Base-by-base conservation (phyloP, 2,888 invertebrate genomes). In the Timandra comae region DNA sequence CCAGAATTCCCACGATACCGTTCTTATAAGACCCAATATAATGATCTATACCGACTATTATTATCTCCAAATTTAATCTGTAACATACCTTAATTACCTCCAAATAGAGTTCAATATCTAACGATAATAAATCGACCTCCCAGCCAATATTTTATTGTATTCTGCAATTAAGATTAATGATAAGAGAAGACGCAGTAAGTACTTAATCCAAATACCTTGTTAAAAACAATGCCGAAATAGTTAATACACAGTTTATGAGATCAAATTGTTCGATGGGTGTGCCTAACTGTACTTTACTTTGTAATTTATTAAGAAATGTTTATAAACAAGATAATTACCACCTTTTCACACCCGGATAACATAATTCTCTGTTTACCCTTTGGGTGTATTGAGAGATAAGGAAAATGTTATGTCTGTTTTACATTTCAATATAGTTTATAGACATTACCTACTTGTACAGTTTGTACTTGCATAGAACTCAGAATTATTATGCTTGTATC, bases 151-250 rank as follows among this genome's bases (percentile, higher is more conserved):
- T 81, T 84, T 84, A 84, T 82, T 81, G 79, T 81, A 82, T 81
- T 81, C 80, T 56, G 71, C 84, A 82, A 85, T 85, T 84, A 84
- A 84, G 84, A 85, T 85, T 81, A 78, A 84, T 84, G 84, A 85
- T 85, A 84, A 84, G 71, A 71, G 69, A 70, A 70, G 73, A 74
- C 68, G 69, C 62, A 76, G 67, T 81, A 81, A 82, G 82, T 81
- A 79, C 81, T 84, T 81, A 84, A 81, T 84, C 71, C 79, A 76
- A 80, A 79, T 73, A 80, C 76, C 78, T 74, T 72, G 77, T 81
- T 79, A 73, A 71, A 79, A 56, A 49, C 53, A 65, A 63, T 57
- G 49, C 52, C 40, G 63, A 59, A 54, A 58, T 68, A 51, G 67
- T 74, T 74, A 77, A 76, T 76, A 67, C 48, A 59, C 64, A 63